Evolutionary conservation across 2,113 vertebrate species (phyloP).

Genomic region (Dasyprocta punctata): DNA sequence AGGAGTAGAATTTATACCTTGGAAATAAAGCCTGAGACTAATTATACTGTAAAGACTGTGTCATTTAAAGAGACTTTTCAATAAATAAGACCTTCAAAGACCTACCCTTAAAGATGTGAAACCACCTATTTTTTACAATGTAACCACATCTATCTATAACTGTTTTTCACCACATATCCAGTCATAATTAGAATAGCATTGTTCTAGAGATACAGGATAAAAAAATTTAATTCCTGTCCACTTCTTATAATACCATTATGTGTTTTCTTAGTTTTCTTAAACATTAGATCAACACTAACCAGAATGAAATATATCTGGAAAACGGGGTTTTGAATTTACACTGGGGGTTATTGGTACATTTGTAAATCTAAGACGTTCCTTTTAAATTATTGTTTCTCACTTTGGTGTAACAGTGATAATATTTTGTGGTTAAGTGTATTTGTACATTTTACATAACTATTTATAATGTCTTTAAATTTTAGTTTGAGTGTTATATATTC

Average conservation of each 20-base stretch:
- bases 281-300: not conserved
- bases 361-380: not conserved
- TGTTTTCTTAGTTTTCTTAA: not conserved
- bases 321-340: not conserved
- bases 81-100: not conserved
- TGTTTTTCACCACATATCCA: not conserved
- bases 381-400: conserved; percentile 5
- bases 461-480: not conserved
- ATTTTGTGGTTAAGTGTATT: not conserved
- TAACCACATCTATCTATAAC: not conserved
- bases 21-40: not conserved
- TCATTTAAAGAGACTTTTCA: not conserved
- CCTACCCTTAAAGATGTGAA: not conserved
- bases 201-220: not conserved
- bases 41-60: not conserved
- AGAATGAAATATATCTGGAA: not conserved
- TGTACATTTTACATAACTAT: not conserved
- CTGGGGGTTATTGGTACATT: not conserved
- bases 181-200: not conserved
- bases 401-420: not conserved
- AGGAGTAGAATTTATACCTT: not conserved
- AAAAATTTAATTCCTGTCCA: not conserved
- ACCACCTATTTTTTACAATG: not conserved
- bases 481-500: not conserved
- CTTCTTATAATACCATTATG: not conserved